phyloP scores from a whole-genome alignment of 2,113 vertebrate species.

The Sylvicapra grimmia region DNA sequence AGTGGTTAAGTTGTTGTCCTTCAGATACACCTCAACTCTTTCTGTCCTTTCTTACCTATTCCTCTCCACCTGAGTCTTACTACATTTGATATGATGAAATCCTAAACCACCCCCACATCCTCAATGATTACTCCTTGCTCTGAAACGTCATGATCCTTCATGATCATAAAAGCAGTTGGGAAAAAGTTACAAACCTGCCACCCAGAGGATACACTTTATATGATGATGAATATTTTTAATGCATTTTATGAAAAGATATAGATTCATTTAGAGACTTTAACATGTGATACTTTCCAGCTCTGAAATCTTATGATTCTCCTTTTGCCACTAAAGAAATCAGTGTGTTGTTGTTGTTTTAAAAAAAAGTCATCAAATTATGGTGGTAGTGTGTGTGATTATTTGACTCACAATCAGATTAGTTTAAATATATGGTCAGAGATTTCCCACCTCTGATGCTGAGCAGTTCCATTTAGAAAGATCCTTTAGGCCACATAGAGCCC shows the following conservation, averaged over 20 bases:
- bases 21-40: background rate
- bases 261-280: constrained; percentile 2
- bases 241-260: background rate
- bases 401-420: background rate
- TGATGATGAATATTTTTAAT: background rate
- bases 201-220: background rate
- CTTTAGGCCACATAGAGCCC: background rate
- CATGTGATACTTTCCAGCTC: background rate
- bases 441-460: background rate
- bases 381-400: background rate
- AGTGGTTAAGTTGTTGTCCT: background rate
- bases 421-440: background rate
- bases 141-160: background rate
- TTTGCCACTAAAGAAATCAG: background rate
- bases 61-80: background rate
- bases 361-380: background rate
- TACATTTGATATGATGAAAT: background rate
- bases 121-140: background rate
- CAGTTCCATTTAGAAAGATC: background rate
- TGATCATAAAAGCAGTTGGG: background rate
- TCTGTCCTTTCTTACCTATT: background rate
- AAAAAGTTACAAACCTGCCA: background rate
- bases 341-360: background rate
- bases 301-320: background rate
- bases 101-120: background rate